A percentile compares a stretch with the other conserved stretches of the same genome.
These are phyloP conservation scores for Arctopsyche grandis DNA, from an alignment of 1,140 invertebrate species.

Conservation along the genomic window DNA sequence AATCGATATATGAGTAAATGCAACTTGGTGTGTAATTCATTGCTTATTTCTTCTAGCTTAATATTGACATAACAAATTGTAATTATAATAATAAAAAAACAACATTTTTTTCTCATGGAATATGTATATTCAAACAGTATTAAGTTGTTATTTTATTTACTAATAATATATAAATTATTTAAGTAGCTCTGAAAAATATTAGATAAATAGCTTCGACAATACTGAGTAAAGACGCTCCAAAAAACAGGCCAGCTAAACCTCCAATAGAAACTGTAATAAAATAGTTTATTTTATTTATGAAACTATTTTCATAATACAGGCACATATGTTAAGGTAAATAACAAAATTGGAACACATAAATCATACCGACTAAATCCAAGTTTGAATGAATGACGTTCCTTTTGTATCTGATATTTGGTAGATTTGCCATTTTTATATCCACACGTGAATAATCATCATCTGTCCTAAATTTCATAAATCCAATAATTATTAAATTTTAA, in stretches of 20 bases:
- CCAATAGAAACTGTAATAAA: slow-evolving; percentile 67
- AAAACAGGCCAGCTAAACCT: slow-evolving; percentile 68
- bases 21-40: too few relatives aligned
- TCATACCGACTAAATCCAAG: slow-evolving; percentile 67
- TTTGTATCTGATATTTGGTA: slow-evolving; percentile 65
- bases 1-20: not conserved
- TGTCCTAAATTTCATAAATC: slow-evolving; percentile 18
- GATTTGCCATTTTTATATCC: slow-evolving; percentile 61
- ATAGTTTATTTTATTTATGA: not conserved
- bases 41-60: too few relatives aligned
- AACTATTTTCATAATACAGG: not conserved
- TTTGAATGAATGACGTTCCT: slow-evolving; percentile 65
- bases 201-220: slow-evolving; percentile 68
- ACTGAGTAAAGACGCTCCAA: slow-evolving; percentile 68
- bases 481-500: slow-evolving; percentile 16
- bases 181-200: slow-evolving; percentile 57
- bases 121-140: too few relatives aligned
- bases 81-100: too few relatives aligned
- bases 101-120: too few relatives aligned
- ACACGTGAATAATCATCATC: slow-evolving; percentile 57
- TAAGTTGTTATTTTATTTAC: too few relatives aligned
- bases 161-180: not conserved
- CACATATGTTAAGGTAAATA: too few relatives aligned
- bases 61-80: too few relatives aligned
- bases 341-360: not conserved